Evolutionary conservation across 2,113 vertebrate species (phyloP).

Genomic region (Cyprinus carpio): DNA sequence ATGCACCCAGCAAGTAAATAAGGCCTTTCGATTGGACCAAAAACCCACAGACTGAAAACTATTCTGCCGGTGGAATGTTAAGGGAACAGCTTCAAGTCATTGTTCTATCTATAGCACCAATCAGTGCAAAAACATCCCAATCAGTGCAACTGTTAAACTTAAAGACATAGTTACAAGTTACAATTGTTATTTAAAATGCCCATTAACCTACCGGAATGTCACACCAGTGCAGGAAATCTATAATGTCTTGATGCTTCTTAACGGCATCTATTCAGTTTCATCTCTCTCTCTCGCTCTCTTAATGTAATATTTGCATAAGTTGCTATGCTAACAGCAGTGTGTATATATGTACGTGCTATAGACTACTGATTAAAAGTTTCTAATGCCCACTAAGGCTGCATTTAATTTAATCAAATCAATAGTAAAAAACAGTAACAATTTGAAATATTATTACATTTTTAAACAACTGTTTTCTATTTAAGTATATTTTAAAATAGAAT

Average conservation of each 20-base stretch:
- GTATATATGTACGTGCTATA: no score
- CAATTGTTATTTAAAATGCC: slow-evolving; percentile 9
- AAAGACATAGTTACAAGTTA: background rate
- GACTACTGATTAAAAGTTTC: background rate
- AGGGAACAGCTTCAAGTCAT: background rate
- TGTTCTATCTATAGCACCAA: slow-evolving; percentile 49
- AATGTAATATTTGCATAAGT: background rate
- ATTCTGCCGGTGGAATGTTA: slow-evolving; percentile 51
- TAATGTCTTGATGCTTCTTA: no score
- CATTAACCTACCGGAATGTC: background rate
- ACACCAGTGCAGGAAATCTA: background rate
- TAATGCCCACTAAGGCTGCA: background rate
- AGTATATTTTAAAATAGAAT: background rate
- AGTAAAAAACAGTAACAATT: background rate
- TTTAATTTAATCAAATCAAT: background rate
- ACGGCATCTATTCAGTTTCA: background rate
- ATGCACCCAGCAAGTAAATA: slow-evolving; percentile 68
- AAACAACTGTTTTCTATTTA: background rate
- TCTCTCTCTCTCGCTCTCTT: background rate
- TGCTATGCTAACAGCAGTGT: background rate
- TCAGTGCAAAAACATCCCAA: background rate
- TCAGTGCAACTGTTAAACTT: slow-evolving; percentile 4
- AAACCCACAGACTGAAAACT: slow-evolving; percentile 60
- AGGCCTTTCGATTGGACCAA: slow-evolving; percentile 56
- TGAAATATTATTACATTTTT: background rate